Evolutionary conservation across 1,140 invertebrate species (phyloP).

Genomic region (Armadillidium nasatum): DNA sequence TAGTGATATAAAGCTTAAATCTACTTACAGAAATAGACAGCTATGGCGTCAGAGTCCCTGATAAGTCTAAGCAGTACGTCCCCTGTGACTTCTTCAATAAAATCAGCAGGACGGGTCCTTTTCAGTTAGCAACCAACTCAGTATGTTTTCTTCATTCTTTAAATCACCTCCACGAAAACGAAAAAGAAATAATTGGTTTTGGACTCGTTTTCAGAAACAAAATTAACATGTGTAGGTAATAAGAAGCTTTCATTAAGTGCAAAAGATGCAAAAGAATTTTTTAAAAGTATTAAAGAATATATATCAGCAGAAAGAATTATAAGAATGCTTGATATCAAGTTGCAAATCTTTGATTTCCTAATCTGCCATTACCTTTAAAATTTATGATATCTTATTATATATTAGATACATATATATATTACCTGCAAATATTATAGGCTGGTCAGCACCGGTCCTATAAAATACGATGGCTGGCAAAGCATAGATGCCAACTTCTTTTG

Average conservation of each 20-base stretch:
- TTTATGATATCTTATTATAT: no score
- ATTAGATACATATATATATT: conserved; percentile 37
- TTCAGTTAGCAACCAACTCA: conserved; percentile 68
- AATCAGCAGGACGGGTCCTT: conserved; percentile 50
- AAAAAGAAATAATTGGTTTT: background rate
- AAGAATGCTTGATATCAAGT: no score
- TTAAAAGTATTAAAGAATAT: no score
- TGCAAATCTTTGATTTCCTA: no score
- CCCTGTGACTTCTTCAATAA: conserved; percentile 50
- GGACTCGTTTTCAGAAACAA: no score
- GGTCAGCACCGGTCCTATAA: conserved; percentile 75
- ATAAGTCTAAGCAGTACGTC: conserved; percentile 46
- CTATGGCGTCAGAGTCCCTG: conserved; percentile 45
- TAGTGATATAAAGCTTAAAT: no score
- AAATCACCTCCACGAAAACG: conserved; percentile 61
- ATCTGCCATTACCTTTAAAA: no score
- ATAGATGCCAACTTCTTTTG: conserved; percentile 49
- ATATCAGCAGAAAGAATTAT: no score
- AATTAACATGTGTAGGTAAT: no score
- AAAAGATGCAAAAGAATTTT: no score
- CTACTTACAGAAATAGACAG: conserved; percentile 49
- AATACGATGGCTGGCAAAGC: conserved; percentile 51
- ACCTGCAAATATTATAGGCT: conserved; percentile 91
- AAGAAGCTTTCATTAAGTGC: no score
- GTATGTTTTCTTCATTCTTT: conserved; percentile 85